Evolutionary conservation across 2,797 vertebrate genomes (phyloP).

Genomic region (Myiothlypis chrysogaster): DNA sequence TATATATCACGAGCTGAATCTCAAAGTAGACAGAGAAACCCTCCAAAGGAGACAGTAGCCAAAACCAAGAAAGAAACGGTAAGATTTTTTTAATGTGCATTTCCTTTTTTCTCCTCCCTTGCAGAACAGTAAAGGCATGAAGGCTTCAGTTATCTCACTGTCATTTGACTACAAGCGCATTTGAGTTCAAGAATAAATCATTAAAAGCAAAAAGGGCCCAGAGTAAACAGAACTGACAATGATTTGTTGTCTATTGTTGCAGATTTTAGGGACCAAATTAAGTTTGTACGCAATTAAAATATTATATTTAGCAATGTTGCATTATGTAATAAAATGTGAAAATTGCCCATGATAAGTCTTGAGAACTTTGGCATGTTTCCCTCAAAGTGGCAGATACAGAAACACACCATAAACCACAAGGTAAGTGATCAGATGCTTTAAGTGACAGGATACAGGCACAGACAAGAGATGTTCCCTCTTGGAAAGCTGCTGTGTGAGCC

Average conservation of each 20-base stretch:
- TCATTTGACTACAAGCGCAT: neutral
- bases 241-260: neutral
- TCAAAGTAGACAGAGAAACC: slow-evolving; percentile 91
- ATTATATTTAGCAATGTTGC: neutral
- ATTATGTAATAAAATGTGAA: neutral
- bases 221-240: neutral
- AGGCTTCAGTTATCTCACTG: neutral
- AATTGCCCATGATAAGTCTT: neutral
- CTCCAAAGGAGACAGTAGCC: slow-evolving; percentile 86
- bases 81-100: slow-evolving; percentile 32
- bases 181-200: neutral
- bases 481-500: neutral
- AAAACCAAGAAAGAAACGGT: slow-evolving; percentile 94
- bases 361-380: neutral
- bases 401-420: accelerated
- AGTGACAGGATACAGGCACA: neutral
- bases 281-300: neutral
- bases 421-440: neutral
- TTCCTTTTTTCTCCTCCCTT: neutral
- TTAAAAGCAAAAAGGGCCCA: neutral
- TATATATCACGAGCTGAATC: slow-evolving; percentile 99
- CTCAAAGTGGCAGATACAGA: neutral
- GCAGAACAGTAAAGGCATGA: neutral
- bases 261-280: neutral
- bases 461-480: neutral